Evolutionary conservation across 2,888 invertebrate species (phyloP).

Genomic region (Perdita meconis): DNA sequence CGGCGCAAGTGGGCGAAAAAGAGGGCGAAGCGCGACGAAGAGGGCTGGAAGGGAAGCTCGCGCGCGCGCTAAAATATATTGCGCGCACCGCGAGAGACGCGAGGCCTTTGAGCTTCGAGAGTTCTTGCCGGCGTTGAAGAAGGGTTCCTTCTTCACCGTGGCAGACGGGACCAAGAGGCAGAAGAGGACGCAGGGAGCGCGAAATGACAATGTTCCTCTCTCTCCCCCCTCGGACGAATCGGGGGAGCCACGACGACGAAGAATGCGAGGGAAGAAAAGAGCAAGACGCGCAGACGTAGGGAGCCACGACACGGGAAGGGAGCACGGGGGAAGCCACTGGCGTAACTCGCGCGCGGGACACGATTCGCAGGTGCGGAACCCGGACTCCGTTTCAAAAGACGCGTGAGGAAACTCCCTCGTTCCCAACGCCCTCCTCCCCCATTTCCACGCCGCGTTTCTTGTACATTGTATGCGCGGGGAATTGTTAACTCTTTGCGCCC

Average conservation of each 20-base stretch:
- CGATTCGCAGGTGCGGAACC: conserved; percentile 54
- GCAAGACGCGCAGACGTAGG: neutral
- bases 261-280: conserved; percentile 26
- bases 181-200: conserved; percentile 17
- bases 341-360: conserved; percentile 56
- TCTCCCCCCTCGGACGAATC: neutral
- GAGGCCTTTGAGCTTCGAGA: conserved; percentile 49
- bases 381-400: conserved; percentile 51
- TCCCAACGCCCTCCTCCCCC: neutral
- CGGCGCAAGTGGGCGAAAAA: neutral
- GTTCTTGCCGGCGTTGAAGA: conserved; percentile 48
- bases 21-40: conserved; percentile 5
- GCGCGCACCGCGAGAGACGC: conserved; percentile 9
- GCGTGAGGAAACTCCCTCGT: conserved; percentile 43
- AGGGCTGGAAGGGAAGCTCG: conserved; percentile 15
- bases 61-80: conserved; percentile 42
- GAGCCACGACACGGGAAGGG: neutral
- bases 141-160: conserved; percentile 48
- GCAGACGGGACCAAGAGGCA: conserved; percentile 41
- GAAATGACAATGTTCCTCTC: conserved; percentile 39
- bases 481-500: conserved; percentile 42
- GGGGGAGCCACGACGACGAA: conserved; percentile 30
- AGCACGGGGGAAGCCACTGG: conserved; percentile 45
- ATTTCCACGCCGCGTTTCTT: conserved; percentile 5
- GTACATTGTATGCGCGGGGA: conserved; percentile 18